Base-by-base conservation (phyloP, 2,113 vertebrate species). In the Gobius niger region DNA sequence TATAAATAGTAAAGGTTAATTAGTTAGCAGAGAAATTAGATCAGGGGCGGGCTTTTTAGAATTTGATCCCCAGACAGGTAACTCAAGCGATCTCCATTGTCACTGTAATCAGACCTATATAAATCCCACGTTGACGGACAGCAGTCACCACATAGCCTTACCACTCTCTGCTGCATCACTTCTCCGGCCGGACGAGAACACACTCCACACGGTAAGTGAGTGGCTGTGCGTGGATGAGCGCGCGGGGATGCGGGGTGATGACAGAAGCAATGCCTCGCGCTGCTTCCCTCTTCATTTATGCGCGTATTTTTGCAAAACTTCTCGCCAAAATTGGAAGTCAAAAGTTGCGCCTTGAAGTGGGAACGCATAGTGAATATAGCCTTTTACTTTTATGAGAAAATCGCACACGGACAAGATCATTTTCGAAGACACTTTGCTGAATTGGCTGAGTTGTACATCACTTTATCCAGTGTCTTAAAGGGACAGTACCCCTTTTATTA, bases 1-100 rank as follows among this genome's bases (percentile, higher is more conserved):
- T 95, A 96, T 94, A 96, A 96, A 96, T 94, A 96, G 95, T 92
- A 92, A 91, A 94, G 92, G 94, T 95, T 96, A 93, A 95, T 97
- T 95, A 96, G 95, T 93, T 94, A 93, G 92, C 86, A 86, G 90
- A 85, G 96, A 95, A 95, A 98, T 91, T 89, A 70, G 95, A 99
- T 93, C 93, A 78, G 82, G 73, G 88, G 91, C 92, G 93, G 92
- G 91, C 91, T 85, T 90, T 57, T 86, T 89, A 89, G 92, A 93
- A 98, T 92, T 92, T 93, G 96, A 99, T 98, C 95, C 94, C 89
- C 65, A 81, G 91, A 92, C 87, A 91, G 91, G 96, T 97, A 98
- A 98, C 93, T 92, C 84, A 95, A 98, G 96, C 87, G 87, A 90
- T 85, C 88, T 89, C 92, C 79, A 92, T 94, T 95, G 95, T 95